phyloP scores from a whole-genome alignment of 1,140 invertebrate genomes.

The Ceratina calcarata region DNA sequence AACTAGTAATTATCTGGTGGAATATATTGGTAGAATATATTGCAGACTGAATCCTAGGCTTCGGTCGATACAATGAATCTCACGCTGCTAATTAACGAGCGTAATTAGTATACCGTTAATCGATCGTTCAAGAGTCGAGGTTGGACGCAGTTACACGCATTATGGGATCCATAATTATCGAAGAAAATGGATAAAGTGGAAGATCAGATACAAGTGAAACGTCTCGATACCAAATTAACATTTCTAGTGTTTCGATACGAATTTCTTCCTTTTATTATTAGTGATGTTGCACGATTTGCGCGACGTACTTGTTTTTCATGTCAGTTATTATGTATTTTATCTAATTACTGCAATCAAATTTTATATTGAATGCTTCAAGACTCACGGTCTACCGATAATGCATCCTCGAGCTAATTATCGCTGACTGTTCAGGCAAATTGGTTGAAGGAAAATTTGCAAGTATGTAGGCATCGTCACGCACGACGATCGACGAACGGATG shows the following conservation, averaged over 20 bases:
- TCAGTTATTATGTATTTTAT: too few species aligned
- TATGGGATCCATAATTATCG: not conserved
- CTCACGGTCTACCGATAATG: too few species aligned
- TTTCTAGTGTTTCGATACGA: too few species aligned
- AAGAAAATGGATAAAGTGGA: not conserved
- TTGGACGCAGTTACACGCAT: not conserved
- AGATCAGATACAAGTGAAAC: not conserved
- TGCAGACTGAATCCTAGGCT: not conserved
- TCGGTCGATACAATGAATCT: not conserved
- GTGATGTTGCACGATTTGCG: too few species aligned
- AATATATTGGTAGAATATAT: too few species aligned
- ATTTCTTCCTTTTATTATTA: too few species aligned
- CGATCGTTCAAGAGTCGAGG: not conserved
- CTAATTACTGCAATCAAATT: too few species aligned
- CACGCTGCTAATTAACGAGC: not conserved
- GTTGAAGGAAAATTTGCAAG: not conserved
- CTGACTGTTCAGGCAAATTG: slow-evolving; percentile 24
- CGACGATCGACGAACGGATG: slow-evolving; percentile 31
- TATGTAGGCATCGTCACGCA: too few species aligned
- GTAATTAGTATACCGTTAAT: slow-evolving; percentile 26
- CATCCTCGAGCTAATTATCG: slow-evolving; percentile 4
- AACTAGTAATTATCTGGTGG: not conserved
- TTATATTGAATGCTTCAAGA: not conserved
- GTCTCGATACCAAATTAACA: too few species aligned
- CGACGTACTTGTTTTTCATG: too few species aligned